Evolutionary conservation across 2,888 invertebrate genomes (phyloP), one percentile per base, ranked within the genome.

Genomic region (Cremastinae sp.): DNA sequence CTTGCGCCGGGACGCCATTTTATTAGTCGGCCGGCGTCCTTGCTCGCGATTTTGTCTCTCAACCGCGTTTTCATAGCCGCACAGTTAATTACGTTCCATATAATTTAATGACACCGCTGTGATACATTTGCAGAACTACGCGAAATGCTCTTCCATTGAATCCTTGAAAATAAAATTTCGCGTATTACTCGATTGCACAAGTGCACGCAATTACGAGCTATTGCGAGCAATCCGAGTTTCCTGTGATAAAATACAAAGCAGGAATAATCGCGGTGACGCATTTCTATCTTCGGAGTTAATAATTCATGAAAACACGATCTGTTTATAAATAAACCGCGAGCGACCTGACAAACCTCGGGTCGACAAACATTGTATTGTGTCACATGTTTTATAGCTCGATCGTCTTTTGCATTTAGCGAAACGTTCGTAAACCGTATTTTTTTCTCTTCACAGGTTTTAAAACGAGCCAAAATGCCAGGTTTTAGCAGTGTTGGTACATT

Each of bases 401-500:
- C 16, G 18, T 34, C 47, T 5, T 45, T 22, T 18, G 41, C 22
- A 59, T 41, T 4, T 14, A 49, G 16, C 56, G 14, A n/a, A 53
- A 58, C 22, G 20, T 43, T 47, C 38, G 20, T 36, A 51, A 18
- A 59, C 54, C 14, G 0, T 14, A n/a, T 38, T 53, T 51, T 10
- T 65, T 74, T 70, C 12, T 66, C 18, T 77, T 22, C 51, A 7
- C 45, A 82, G 86, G 85, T 86, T 85, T 79, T 77, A 74, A 80
- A 79, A 83, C 82, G 81, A 83, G 83, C 80, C 78, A 85, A 86
- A 82, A 96, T 96, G 96, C 96, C 96, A 93, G 96, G 95, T 93
- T 92, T 92, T 90, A 92, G 92, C 90, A 93, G 92, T 88, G 95
- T 96, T 92, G 96, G 96, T 91, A 96, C 96, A 88, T 96, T 96